Evolutionary conservation across 1,140 invertebrate genomes (phyloP).

Genomic region (Octopus bimaculoides): DNA sequence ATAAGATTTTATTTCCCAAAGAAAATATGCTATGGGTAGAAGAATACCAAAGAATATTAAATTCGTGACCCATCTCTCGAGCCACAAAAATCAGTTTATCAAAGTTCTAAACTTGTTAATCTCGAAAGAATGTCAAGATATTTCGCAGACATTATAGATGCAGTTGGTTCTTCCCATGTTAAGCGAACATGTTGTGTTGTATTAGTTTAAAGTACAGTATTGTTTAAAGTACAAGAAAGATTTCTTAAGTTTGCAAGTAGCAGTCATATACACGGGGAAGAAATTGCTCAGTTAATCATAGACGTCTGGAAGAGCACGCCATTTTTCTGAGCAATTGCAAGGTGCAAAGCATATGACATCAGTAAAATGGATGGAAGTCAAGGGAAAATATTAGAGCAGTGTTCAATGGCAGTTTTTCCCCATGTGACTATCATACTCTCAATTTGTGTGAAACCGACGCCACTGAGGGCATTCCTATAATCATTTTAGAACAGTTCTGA

Average conservation of each 20-base stretch:
- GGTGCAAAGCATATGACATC: too few species aligned
- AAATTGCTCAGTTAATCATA: background rate
- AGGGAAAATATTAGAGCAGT: too few species aligned
- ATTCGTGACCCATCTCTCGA: background rate
- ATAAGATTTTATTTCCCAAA: background rate
- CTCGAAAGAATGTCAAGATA: background rate
- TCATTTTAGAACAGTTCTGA: too few species aligned
- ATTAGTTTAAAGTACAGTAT: background rate
- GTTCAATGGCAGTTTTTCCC: too few species aligned
- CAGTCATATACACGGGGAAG: background rate
- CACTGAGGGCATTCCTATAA: too few species aligned
- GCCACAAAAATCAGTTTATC: background rate
- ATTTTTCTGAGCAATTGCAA: too few species aligned
- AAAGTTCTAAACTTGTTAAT: background rate
- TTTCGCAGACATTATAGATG: slow-evolving; percentile 1
- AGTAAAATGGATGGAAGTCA: too few species aligned
- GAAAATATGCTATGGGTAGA: background rate
- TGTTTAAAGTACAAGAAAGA: background rate
- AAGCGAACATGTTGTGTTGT: background rate
- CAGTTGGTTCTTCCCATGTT: background rate
- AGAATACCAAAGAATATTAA: background rate
- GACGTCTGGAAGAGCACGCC: too few species aligned
- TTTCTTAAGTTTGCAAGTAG: background rate
- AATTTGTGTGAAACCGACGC: too few species aligned
- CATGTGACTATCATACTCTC: too few species aligned